These are phyloP conservation scores for Tipula helvola DNA, from an alignment of 2,888 invertebrate genomes.

Conservation along the genomic window DNA sequence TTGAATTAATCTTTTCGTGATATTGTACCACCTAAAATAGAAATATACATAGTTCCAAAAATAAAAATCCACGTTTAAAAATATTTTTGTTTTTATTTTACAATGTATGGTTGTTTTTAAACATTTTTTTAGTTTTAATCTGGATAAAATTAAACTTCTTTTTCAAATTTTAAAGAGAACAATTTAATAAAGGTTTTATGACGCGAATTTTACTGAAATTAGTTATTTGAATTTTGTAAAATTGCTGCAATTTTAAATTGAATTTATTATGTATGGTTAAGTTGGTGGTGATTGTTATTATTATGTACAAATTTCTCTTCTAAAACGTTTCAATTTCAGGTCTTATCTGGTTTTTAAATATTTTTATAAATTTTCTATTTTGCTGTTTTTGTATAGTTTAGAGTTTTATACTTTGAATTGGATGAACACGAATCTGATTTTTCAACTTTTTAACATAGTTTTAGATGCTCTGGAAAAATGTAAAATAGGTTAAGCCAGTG, in stretches of 20 bases:
- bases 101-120: background rate
- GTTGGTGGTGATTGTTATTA: background rate
- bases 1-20: background rate
- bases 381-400: background rate
- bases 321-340: background rate
- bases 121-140: background rate
- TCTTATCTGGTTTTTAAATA: background rate
- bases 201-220: background rate
- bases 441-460: slow-evolving; percentile 11
- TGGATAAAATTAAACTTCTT: background rate
- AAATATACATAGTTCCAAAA: background rate
- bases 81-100: background rate
- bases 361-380: background rate
- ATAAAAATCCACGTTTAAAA: background rate
- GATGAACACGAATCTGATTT: background rate
- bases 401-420: background rate
- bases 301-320: background rate
- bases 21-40: background rate
- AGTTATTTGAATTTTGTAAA: background rate
- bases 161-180: background rate
- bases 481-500: background rate
- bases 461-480: background rate
- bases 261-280: background rate
- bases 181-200: background rate
- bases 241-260: background rate